phyloP scores from a whole-genome alignment of 2,797 vertebrate genomes.

The Perodicticus potto region DNA sequence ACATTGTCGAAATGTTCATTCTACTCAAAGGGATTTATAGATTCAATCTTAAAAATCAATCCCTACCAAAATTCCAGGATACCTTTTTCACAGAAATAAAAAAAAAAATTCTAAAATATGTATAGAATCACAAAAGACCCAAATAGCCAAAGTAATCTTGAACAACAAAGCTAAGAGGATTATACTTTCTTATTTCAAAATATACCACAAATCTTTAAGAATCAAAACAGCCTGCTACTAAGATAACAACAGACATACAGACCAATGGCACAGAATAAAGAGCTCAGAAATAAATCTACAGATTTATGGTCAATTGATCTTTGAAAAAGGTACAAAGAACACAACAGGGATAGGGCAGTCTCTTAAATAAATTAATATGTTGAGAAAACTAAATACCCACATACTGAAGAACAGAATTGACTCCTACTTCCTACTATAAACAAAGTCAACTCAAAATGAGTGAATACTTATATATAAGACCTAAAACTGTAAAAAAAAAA shows the following conservation, averaged over 20 bases:
- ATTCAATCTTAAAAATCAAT: neutral
- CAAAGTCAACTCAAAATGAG: neutral
- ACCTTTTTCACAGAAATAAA: neutral
- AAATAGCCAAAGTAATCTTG: neutral
- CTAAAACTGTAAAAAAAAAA: neutral
- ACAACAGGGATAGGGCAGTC: neutral
- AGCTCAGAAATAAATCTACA: neutral
- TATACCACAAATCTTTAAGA: neutral
- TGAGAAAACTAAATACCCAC: neutral
- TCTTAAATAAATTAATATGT: neutral
- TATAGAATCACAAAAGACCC: too few relatives aligned
- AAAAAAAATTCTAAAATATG: neutral
- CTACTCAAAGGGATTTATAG: neutral
- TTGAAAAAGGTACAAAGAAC: neutral
- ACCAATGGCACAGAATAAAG: neutral
- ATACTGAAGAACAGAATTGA: neutral
- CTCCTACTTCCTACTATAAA: neutral
- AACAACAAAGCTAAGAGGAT: neutral
- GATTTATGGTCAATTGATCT: neutral
- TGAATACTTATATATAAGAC: neutral
- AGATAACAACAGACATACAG: neutral
- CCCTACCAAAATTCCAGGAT: neutral
- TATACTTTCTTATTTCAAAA: neutral
- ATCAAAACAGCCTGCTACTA: neutral
- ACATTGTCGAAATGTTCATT: neutral